A percentile compares a stretch with the other conserved stretches of the same genome.
phyloP scores from a whole-genome alignment of 2,797 vertebrate genomes.

The Enteromius unitaeniatus region DNA sequence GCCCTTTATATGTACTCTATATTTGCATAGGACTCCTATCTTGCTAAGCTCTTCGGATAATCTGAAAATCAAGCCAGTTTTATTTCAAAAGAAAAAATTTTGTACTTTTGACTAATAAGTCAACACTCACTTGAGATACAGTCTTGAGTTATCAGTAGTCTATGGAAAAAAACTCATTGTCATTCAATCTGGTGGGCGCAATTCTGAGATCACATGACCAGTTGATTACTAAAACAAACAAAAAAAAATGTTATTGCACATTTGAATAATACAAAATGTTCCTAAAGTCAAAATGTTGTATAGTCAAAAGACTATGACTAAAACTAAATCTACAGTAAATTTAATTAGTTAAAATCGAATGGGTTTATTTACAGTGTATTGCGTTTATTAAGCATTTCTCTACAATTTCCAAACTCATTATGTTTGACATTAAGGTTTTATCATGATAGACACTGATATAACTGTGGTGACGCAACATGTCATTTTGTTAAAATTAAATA shows the following conservation, averaged over 20 bases:
- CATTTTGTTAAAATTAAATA: too few species aligned
- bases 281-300: too few species aligned
- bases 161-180: background rate
- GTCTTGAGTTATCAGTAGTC: background rate
- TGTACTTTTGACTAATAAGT: background rate
- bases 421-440: too few species aligned
- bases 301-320: too few species aligned
- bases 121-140: background rate
- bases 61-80: background rate
- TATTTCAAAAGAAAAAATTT: background rate
- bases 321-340: too few species aligned
- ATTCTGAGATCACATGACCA: background rate
- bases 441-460: too few species aligned
- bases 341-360: too few species aligned
- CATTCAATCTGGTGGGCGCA: background rate
- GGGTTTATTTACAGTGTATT: too few species aligned
- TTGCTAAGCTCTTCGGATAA: background rate
- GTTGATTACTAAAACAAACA: background rate
- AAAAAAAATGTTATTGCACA: background rate
- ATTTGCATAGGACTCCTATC: background rate
- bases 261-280: background rate
- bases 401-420: too few species aligned
- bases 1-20: conserved; percentile 11
- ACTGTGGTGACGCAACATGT: too few species aligned
- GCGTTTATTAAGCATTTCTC: too few species aligned